Conservation (phyloP, 2,888 invertebrate genomes). For the Seira sanloemensis region DNA sequence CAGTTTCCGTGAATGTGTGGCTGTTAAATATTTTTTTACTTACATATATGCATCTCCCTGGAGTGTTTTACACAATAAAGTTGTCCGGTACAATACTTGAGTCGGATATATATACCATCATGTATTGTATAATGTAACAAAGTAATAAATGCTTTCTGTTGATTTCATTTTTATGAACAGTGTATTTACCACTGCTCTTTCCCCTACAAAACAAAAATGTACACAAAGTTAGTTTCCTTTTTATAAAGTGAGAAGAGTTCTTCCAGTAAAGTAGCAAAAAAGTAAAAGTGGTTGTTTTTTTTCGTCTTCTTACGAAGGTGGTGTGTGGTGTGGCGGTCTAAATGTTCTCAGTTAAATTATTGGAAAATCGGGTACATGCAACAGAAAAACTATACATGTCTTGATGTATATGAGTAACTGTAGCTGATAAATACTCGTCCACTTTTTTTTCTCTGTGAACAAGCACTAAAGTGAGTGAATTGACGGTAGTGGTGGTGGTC, state of each 20-base stretch:
- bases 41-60: not conserved
- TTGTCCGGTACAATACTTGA: constrained; percentile 30
- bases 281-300: constrained; percentile 30
- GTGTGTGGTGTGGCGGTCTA: not conserved
- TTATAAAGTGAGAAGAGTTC: constrained; percentile 11
- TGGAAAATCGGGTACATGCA: constrained; percentile 7
- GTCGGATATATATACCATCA: not conserved
- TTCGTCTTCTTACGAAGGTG: not conserved
- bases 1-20: not conserved
- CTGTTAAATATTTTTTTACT: constrained; percentile 1
- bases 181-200: not conserved
- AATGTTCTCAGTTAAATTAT: not conserved
- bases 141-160: constrained; percentile 34
- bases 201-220: constrained; percentile 10
- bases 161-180: not conserved
- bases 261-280: not conserved
- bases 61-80: not conserved
- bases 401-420: not conserved
- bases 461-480: constrained; percentile 14
- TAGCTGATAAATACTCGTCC: not conserved
- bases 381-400: constrained; percentile 12
- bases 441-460: not conserved
- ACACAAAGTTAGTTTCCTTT: constrained; percentile 18
- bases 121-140: not conserved
- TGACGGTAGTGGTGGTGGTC: constrained; percentile 32